A percentile compares a stretch with the other conserved stretches of the same genome.
These are phyloP conservation scores for Oreochromis grahami DNA, from an alignment of 2,797 vertebrate species.

Conservation along the genomic window DNA sequence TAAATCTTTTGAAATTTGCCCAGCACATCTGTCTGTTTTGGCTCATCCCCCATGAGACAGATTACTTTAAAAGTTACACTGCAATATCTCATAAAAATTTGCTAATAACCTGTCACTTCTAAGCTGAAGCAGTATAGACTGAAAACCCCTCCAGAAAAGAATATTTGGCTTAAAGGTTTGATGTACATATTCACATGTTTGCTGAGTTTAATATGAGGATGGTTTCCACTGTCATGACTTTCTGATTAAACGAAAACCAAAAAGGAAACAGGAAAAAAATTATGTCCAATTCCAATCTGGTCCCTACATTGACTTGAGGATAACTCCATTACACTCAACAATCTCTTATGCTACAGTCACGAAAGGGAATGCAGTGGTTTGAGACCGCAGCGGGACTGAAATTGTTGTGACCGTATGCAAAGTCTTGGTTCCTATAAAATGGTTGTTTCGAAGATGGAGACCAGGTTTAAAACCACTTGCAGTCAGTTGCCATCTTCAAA, in stretches of 20 bases:
- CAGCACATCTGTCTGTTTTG: constrained; percentile 22
- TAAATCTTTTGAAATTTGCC: constrained; percentile 17
- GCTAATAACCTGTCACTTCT: background rate
- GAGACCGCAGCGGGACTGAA: background rate
- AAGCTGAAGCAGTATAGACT: background rate
- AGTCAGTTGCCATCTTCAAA: background rate
- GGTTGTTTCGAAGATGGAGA: background rate
- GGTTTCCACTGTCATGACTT: background rate
- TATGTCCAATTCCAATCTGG: fast-evolving
- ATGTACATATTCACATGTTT: background rate
- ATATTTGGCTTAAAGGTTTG: background rate
- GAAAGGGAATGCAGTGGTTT: background rate
- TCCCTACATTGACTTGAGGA: background rate
- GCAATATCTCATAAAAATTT: background rate
- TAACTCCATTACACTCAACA: background rate
- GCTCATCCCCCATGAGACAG: background rate
- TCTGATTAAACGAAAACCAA: background rate
- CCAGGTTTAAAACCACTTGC: background rate
- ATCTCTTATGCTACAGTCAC: background rate
- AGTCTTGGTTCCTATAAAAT: background rate
- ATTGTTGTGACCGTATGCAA: background rate
- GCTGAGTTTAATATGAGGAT: background rate
- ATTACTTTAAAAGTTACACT: background rate
- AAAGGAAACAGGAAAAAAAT: background rate
- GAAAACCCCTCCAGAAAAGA: background rate